These are phyloP conservation scores for Volucella zonaria DNA, from an alignment of 2,888 invertebrate species.

Conservation along the genomic window DNA sequence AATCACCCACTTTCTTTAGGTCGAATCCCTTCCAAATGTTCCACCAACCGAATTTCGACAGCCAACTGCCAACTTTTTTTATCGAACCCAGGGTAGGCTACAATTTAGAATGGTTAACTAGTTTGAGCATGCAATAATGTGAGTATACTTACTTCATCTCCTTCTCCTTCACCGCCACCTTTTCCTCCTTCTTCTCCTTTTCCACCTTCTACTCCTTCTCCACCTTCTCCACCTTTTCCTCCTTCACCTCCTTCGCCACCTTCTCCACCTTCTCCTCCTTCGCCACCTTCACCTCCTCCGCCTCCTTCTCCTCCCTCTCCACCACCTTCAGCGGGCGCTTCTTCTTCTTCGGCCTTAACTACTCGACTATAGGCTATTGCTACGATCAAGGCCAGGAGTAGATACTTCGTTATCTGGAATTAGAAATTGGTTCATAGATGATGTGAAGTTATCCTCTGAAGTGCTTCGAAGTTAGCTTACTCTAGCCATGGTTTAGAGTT, in stretches of 20 bases:
- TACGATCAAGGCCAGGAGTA: constrained; percentile 57
- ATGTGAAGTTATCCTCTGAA: neutral
- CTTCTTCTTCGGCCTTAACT: constrained; percentile 46
- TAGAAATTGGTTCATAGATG: neutral
- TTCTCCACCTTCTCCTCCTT: neutral
- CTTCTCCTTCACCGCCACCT: neutral
- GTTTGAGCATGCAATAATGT: accelerated
- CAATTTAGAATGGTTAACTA: neutral
- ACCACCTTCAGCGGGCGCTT: neutral
- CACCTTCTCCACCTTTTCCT: neutral
- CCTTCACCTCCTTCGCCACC: neutral
- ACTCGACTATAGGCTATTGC: constrained; percentile 47
- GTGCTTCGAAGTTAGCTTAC: constrained; percentile 29
- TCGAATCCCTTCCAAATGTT: constrained; percentile 67
- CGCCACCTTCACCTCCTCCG: neutral
- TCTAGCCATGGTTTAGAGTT: constrained; percentile 48
- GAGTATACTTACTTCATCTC: constrained; percentile 28
- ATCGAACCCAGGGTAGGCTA: constrained; percentile 57
- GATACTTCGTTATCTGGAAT: constrained; percentile 61
- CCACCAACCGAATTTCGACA: constrained; percentile 68
- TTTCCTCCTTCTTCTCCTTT: neutral
- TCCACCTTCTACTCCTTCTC: constrained; percentile 19
- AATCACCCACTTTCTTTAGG: constrained; percentile 58
- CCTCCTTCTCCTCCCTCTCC: neutral
- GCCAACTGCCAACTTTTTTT: constrained; percentile 58